These are phyloP conservation scores for Drosophila burlai DNA, from an alignment of 1,140 invertebrate species.

Conservation along the genomic window DNA sequence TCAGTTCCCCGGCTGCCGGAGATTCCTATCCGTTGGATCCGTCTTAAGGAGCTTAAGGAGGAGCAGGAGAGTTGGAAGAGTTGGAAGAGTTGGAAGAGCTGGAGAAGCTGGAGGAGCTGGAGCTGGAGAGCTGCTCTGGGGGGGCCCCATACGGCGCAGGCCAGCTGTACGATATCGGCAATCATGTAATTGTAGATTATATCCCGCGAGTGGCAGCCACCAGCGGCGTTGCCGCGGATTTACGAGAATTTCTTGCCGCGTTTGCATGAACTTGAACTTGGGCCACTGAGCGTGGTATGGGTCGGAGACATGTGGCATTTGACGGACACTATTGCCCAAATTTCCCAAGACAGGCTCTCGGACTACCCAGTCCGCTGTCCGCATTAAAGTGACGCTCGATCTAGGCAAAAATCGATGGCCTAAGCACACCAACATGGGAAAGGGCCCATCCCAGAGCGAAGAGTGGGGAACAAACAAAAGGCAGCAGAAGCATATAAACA, in stretches of 20 bases:
- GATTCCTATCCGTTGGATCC: conserved; percentile 14
- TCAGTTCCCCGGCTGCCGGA: conserved; percentile 25
- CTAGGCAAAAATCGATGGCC: conserved; percentile 46
- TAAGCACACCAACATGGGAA: conserved; percentile 42
- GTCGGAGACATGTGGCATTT: conserved; percentile 16
- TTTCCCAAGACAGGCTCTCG: conserved; percentile 3
- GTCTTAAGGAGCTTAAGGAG: conserved; percentile 1
- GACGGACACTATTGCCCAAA: conserved; percentile 25
- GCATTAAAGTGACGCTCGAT: conserved; percentile 40
- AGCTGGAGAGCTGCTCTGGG: conserved; percentile 3
- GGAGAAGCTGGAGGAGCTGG: not conserved
- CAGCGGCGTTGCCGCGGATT: conserved; percentile 35
- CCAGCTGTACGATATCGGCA: conserved; percentile 55
- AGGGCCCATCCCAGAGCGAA: conserved; percentile 42
- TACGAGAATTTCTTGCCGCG: conserved; percentile 47
- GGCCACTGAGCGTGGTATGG: not conserved
- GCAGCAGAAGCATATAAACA: conserved; percentile 77
- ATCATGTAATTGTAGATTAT: conserved; percentile 75
- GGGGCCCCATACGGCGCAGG: conserved; percentile 65
- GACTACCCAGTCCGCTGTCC: not conserved
- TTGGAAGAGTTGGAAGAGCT: not conserved
- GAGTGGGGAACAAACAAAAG: conserved; percentile 80
- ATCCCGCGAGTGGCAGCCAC: conserved; percentile 54
- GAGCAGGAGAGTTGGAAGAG: not conserved
- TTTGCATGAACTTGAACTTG: conserved; percentile 59